Base-by-base conservation (phyloP, 2,888 invertebrate species). In the Nezara viridula region DNA sequence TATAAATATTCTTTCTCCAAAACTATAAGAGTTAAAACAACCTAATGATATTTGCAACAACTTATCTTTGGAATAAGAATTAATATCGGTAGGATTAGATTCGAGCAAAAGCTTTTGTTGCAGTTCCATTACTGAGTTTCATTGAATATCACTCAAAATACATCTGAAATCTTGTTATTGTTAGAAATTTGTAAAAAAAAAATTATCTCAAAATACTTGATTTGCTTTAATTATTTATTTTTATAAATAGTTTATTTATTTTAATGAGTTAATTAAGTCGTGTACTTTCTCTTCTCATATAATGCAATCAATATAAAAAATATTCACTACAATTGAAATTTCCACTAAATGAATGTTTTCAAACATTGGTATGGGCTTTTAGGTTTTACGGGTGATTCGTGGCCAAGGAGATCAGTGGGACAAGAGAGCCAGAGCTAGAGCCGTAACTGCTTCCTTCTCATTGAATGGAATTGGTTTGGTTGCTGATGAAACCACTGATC, bases 321-420 rank as follows among this genome's bases (percentile, higher is more conserved):
- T 24, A 16, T 40, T 81, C 37, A 81, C 0, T 19, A n/a, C 16
- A 4, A 81, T n/a, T 81, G 24, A 81, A 12, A 44, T 44, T 85
- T 47, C 6, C n/a, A 27, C 5, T n/a, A 6, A 27, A n/a, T 44
- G 19, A 85, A 85, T 85, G 19, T 66, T 5, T 47, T n/a, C 0
- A 7, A 49, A 47, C 19, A 21, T 49, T 73, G 37, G 0, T 73
- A 40, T 86, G n/a, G 19, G 21, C 19, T 89, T 89, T 32, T 92
- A 97, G 96, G 96, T 98, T 50, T 93, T 96, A 86, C 95, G 97
- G 86, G 97, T 98, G 19, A 94, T 96, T 16, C 95, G 96, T 91
- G 98, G 98, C 19, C 96, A 97, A 91, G 98, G 97, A 47, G 97
- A 98, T 92, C 97, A 97, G 91, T 97, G 97, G 97, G 97, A 98